Base-by-base conservation (phyloP, 2,888 invertebrate species). In the Amiota communis region DNA sequence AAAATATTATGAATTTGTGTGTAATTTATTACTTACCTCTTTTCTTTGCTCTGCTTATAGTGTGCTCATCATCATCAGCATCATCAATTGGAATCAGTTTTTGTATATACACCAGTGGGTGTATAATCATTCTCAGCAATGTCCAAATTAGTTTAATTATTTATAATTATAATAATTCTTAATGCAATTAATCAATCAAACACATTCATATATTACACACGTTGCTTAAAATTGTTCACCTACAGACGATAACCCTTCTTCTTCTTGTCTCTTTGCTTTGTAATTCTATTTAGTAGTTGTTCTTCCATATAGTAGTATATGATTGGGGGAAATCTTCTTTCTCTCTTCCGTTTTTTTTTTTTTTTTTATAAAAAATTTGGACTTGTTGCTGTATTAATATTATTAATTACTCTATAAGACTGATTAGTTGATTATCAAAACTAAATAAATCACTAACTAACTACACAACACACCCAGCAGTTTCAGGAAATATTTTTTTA, bases 121-220 rank as follows among this genome's bases (percentile, higher is more conserved):
- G n/a, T 53, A 53, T 59, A 15, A 59, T 59, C 59, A 11, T 59
- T 59, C 15, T 59, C 59, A 59, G 59, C 59, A 59, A 59, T 20
- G 15, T 36, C 36, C 36, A 36, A 6, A 36, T 36, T 36, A 36
- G 36, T 36, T 36, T 36, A 36, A 68, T 68, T 51, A 68, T 68
- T 47, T 51, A 68, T 68, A 68, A 23, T 51, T 68, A 68, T 68
- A 68, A 68, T 68, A 68, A 53, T 68, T 65, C 65, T 65, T 65
- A 65, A 4, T n/a, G n/a, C n/a, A n/a, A n/a, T 15, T 17, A 68
- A 53, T 51, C 57, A 61, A 49, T 36, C 36, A 36, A 36, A 2
- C 36, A 36, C 36, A 36, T 36, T 36, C 36, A 36, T 36, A 36
- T 36, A 6, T 6, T 36, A 36, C 36, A 36, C 36, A 36, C 70